Evolutionary conservation across 2,888 invertebrate genomes (phyloP), one percentile per base, ranked within the genome.

Genomic region (Leptothorax acervorum): DNA sequence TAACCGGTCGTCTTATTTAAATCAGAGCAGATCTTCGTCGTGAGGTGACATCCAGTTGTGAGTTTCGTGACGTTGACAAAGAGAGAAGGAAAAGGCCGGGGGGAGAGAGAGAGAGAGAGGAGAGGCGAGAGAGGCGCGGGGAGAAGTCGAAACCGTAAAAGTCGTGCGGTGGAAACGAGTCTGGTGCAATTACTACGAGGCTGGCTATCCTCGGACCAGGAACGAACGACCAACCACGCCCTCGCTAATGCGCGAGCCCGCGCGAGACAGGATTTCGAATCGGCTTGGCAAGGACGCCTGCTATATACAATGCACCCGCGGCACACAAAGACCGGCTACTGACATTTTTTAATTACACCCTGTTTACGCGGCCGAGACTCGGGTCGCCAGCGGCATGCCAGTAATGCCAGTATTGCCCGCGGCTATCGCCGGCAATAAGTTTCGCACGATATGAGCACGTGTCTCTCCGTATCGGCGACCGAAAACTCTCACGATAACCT

Each of bases 201-300:
- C 89, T 88, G 91, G 73, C 90, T 91, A 90, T 91, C 91, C 91
- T 91, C 90, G 90, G 86, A 89, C 87, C 90, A 90, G 91, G 89
- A 90, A 90, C 91, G 89, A 92, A 87, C 91, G 86, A 86, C 84
- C 90, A 92, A 93, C 94, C 94, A 94, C 94, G 93, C 94, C 94
- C 93, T 93, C 93, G 92, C 93, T 94, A 93, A 93, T 93, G 92
- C 91, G 92, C 91, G 93, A 92, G 90, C 92, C 90, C 89, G 89
- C 91, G 90, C 90, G 89, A 91, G 91, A 93, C 92, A 91, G 92
- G 92, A 92, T 92, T 92, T 93, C 90, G 92, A 93, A 93, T 93
- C 93, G 93, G 91, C 90, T 87, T 87, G 89, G 93, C 94, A 94
- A 94, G 94, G 94, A 94, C 94, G 93, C 92, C 94, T 91, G 92